phyloP scores from a whole-genome alignment of 2,888 invertebrate species.

The Sminthurinus aureus region DNA sequence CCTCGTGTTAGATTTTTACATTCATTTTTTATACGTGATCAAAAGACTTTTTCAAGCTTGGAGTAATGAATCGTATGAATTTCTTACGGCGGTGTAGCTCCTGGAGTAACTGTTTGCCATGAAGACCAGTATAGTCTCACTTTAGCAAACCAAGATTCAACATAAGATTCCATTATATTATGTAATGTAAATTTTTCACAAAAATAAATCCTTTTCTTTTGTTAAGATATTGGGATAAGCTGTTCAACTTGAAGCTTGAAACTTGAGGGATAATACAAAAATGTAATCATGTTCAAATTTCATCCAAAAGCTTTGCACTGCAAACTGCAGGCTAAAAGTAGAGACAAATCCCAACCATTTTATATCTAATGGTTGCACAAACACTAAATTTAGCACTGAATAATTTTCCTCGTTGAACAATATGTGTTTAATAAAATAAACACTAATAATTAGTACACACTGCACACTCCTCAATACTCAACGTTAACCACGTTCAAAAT shows the following conservation, averaged over 20 bases:
- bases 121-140: constrained; percentile 11
- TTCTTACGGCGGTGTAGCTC: neutral
- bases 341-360: neutral
- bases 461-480: too few relatives aligned
- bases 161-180: neutral
- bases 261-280: too few relatives aligned
- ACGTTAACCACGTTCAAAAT: neutral
- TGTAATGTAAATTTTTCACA: neutral
- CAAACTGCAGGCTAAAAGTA: neutral
- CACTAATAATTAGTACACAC: neutral
- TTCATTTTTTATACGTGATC: neutral
- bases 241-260: too few relatives aligned
- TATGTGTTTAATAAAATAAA: neutral
- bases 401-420: neutral
- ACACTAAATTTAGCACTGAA: neutral
- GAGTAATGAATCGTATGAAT: neutral
- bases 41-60: neutral
- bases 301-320: too few relatives aligned
- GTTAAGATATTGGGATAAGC: too few relatives aligned
- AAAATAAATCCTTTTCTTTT: too few relatives aligned
- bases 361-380: too few relatives aligned
- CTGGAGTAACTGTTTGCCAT: neutral
- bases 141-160: neutral
- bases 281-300: too few relatives aligned
- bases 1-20: too few relatives aligned